Conservation (phyloP, 2,888 invertebrate species). For the Cryptocephalus moraei region DNA sequence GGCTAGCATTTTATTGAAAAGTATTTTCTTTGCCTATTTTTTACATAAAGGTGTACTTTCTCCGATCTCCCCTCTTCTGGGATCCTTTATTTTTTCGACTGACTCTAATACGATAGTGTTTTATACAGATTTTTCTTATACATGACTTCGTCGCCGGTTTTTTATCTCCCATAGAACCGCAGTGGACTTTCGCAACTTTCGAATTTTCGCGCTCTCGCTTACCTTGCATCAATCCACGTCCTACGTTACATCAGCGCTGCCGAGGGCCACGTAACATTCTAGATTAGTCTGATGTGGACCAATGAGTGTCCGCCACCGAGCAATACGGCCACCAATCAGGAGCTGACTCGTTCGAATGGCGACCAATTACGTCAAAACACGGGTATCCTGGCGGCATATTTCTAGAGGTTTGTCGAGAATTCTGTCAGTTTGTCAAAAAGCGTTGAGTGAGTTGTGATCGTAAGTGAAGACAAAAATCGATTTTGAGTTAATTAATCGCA, state of each 20-base stretch:
- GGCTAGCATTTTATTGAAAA: too few species aligned
- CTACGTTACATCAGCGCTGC: slow-evolving; percentile 3
- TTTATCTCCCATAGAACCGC: too few species aligned
- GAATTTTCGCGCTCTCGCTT: background rate
- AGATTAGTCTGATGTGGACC: slow-evolving; percentile 45
- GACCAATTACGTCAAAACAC: slow-evolving; percentile 50
- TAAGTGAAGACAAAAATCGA: slow-evolving; percentile 1
- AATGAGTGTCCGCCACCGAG: slow-evolving; percentile 52
- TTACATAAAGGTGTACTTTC: too few species aligned
- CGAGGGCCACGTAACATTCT: slow-evolving; percentile 31
- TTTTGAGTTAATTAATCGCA: slow-evolving; percentile 4
- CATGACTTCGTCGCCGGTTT: too few species aligned
- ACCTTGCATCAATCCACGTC: slow-evolving; percentile 1
- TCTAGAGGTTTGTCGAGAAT: slow-evolving; percentile 21
- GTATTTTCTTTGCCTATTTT: too few species aligned
- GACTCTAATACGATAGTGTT: too few species aligned
- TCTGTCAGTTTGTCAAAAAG: slow-evolving; percentile 17
- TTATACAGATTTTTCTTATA: too few species aligned
- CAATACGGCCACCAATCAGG: slow-evolving; percentile 40
- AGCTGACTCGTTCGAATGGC: slow-evolving; percentile 32
- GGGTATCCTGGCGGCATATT: slow-evolving; percentile 31
- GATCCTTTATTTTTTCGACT: too few species aligned
- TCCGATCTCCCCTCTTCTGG: too few species aligned
- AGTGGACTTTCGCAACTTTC: background rate
- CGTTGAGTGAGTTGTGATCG: background rate